Evolutionary conservation across 2,888 invertebrate species (phyloP), one percentile per base, ranked within the genome.

Genomic region (Priocnemis perturbator): DNA sequence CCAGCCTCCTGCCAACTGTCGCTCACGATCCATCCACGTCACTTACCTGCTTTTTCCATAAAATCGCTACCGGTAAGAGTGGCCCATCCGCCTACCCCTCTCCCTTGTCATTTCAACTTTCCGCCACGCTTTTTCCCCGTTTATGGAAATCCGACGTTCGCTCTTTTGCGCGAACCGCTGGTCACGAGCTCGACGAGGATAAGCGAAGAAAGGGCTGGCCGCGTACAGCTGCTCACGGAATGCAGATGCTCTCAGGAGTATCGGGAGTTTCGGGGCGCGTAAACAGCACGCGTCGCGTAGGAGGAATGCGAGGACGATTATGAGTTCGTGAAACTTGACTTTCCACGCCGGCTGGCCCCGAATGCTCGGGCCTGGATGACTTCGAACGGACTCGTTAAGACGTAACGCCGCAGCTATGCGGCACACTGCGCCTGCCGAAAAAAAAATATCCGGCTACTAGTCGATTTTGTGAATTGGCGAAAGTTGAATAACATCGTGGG

Each of bases 191-290:
- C 37, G 56, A n/a, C 48, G 23, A 56, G 67, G 61, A 69, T 69
- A 71, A 79, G 62, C 50, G 67, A 60, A 14, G 71, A 72, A 72
- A 60, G 66, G 68, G 68, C 60, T 77, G 37, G 23, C 20, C 20
- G 53, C 30, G 30, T 50, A 63, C 77, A 79, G 74, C 77, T 78
- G 80, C 60, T n/a, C 11, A 19, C 61, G 23, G 55, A 64, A 79
- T 83, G 81, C 81, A 77, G 79, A 83, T 82, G 79, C 60, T 64
- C 48, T 53, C 3, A 67, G 71, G 61, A 72, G 67, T 67, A 63
- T 52, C 48, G 26, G 64, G 62, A 64, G 62, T 64, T 67, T 50
- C 47, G 21, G 14, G 61, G 48, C 45, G 23, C 62, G 60, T 60
- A 63, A 73, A 73, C 61, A 74, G 61, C 74, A 73, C 73, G 71